Evolutionary conservation across 2,797 vertebrate species (phyloP).

Genomic region (Synanceia verrucosa): DNA sequence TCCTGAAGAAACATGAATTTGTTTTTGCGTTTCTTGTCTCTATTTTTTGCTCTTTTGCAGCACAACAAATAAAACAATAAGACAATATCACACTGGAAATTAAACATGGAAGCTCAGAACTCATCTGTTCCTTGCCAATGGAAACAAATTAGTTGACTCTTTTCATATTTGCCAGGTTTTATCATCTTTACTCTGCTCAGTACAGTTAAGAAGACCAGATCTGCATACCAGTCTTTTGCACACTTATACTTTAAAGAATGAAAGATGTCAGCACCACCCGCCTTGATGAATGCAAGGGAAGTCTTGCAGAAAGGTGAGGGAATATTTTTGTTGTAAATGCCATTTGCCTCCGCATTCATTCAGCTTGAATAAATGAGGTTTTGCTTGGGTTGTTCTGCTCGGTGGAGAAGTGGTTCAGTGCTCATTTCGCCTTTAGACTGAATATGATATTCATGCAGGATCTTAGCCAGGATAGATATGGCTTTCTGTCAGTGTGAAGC

Average conservation of each 20-base stretch:
- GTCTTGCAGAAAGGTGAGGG: slow-evolving; percentile 23
- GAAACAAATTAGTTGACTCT: slow-evolving; percentile 5
- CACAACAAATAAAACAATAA: slow-evolving; percentile 9
- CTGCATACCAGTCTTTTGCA: neutral
- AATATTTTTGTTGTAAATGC: neutral
- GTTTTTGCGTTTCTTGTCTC: neutral
- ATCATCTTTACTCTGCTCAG: neutral
- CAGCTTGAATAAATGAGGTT: slow-evolving; percentile 19
- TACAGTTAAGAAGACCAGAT: neutral
- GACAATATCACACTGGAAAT: slow-evolving; percentile 2
- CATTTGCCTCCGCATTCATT: slow-evolving; percentile 26
- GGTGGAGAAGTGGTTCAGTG: slow-evolving; percentile 2
- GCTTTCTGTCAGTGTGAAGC: slow-evolving; percentile 12
- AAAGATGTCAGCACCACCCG: slow-evolving; percentile 26
- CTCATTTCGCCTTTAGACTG: slow-evolving; percentile 7
- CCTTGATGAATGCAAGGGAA: slow-evolving; percentile 19
- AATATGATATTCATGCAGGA: slow-evolving; percentile 26
- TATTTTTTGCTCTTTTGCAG: neutral
- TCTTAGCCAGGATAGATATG: slow-evolving; percentile 5
- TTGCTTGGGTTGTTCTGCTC: slow-evolving; percentile 9
- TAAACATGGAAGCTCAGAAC: slow-evolving; percentile 10
- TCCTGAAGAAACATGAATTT: slow-evolving; percentile 3
- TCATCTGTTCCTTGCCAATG: neutral
- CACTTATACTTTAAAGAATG: slow-evolving; percentile 14
- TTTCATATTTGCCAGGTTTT: neutral